Evolutionary conservation across 2,888 invertebrate genomes (phyloP), one percentile per base, ranked within the genome.

Genomic region (Megastigmus dorsalis): DNA sequence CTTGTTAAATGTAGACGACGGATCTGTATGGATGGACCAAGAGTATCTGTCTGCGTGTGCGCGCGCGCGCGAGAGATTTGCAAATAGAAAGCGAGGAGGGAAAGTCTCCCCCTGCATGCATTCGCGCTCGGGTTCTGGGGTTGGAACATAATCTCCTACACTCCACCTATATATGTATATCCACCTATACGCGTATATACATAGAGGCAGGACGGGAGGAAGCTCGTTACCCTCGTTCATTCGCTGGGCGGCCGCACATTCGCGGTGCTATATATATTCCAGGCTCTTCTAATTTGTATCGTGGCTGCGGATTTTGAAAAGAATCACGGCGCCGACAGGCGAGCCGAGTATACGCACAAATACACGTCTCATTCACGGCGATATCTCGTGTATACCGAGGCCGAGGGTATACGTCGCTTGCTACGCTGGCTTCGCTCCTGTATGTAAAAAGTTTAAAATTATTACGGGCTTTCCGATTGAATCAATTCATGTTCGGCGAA

Each of bases 1-100:
- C 84, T 84, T 82, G 86, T 87, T 86, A 86, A 85, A 82, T 79
- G 83, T 73, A 74, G 79, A 23, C 18, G 52, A 43, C 59, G 36
- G n/a, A 55, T 45, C 38, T 10, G 1, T 1, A 13, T 3, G n/a
- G 23, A 6, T 38, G 41, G 20, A 50, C 30, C 9, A 15, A 30
- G 26, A 9, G 41, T 3, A 41, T n/a, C n/a, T n/a, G n/a, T n/a
- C n/a, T n/a, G n/a, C n/a, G n/a, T n/a, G n/a, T n/a, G 5, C 41
- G 41, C 23, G 38, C 20, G 20, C 38, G 45, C n/a, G 36, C 7
- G 26, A 26, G 45, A 59, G 43, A 54, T 57, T 69, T 41, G 68
- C 63, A 68, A 69, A 63, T 52, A 73, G 66, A 66, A 36, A 59
- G 36, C 3, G 26, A 5, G 26, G 18, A 30, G 9, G 38, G 28